phyloP scores from a whole-genome alignment of 2,113 vertebrate species.

The Reinhardtius hippoglossoides region DNA sequence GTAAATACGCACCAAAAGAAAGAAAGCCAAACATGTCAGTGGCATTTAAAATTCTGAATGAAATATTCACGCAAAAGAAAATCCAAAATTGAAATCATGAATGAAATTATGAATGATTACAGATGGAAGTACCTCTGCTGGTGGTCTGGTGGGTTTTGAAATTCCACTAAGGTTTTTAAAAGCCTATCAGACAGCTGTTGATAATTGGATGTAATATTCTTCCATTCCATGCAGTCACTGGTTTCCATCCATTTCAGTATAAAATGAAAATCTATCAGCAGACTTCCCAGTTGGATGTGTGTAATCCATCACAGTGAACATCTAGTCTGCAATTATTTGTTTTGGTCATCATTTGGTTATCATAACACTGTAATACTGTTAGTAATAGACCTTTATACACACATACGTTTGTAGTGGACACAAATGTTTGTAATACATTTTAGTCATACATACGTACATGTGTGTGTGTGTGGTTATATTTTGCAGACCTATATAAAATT shows the following conservation, averaged over 20 bases:
- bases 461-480: no score
- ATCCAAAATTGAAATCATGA: background rate
- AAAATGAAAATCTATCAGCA: background rate
- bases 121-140: background rate
- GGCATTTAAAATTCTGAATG: background rate
- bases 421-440: no score
- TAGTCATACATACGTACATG: no score
- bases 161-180: background rate
- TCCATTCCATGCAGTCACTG: background rate
- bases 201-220: background rate
- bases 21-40: conserved; percentile 1
- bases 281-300: background rate
- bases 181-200: no score
- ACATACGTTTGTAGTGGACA: no score
- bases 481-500: no score
- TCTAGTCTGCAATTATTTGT: background rate
- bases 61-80: background rate
- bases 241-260: background rate
- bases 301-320: background rate
- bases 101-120: background rate
- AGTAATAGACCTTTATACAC: no score
- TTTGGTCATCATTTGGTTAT: no score
- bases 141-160: no score
- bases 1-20: conserved; percentile 3
- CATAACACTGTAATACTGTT: no score